Base-by-base conservation (phyloP, 1,140 invertebrate genomes). In the Acromyrmex heyeri region DNA sequence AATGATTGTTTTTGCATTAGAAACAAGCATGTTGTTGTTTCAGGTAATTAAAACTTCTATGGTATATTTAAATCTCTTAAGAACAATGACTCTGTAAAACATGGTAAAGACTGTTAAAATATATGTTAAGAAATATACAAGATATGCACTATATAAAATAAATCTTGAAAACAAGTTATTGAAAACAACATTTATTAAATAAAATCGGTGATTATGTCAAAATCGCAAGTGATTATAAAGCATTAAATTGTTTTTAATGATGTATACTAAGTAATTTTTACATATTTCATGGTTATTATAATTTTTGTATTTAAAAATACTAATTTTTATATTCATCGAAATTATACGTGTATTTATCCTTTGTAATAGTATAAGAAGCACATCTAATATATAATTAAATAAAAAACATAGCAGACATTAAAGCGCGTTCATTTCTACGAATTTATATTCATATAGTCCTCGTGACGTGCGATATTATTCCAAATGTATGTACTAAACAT, bases 51-150 rank as follows among this genome's bases (percentile, higher is more conserved):
- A 77, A 86, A 72, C 81, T 70, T 77, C 89, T 1, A 10, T 86
- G 10, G 64, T 65, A 24, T 91, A 87, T 90, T 67, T 91, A 30
- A 90, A 91, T 86, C 16, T 85, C 16, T 67, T 87, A 16, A 50
- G 72, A 53, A 70, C 62, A 8, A 5, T 77, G 16, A 55, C 48
- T n/a, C 48, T 57, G n/a, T 77, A 0, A 78, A 57, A 76, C n/a
- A 14, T 59, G 38, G 1, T 65, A 44, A 8, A 44, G 0, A 44
- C 38, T 38, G 10, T 50, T 30, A 7, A 53, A 16, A n/a, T 8
- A 44, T 27, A 57, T 61, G 10, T 14, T 73, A 48, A 27, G 6
- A 7, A 44, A 44, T 48, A 18, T 50, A 0, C 3, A 62, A 34
- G 4, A 34, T 18, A 44, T 57, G 61, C 53, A 73, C 34, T 69